A percentile compares a stretch with the other conserved stretches of the same genome.
These are phyloP conservation scores for Leptodactylus fuscus DNA, from an alignment of 2,113 vertebrate genomes.

Conservation along the genomic window DNA sequence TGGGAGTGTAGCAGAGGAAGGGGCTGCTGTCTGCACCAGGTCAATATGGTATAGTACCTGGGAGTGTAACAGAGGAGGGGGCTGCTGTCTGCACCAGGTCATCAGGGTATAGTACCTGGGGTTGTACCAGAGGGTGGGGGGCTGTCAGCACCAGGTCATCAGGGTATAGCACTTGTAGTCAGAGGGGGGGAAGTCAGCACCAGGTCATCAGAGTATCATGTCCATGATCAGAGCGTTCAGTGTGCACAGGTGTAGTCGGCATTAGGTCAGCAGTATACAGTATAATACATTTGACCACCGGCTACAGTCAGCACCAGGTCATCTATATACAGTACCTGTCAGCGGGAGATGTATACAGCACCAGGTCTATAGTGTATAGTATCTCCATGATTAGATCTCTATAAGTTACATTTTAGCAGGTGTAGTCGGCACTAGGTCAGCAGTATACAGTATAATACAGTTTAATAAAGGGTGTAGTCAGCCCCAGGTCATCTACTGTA, in stretches of 20 bases:
- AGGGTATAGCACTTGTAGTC: background rate
- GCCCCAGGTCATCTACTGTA: background rate
- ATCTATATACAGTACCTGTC: background rate
- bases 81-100: background rate
- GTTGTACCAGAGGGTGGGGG: background rate
- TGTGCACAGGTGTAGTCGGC: too few species aligned
- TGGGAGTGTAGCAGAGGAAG: background rate
- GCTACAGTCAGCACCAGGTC: background rate
- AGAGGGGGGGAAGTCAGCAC: background rate
- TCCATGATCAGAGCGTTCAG: background rate
- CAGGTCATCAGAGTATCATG: background rate
- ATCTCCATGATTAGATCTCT: background rate
- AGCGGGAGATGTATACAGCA: background rate
- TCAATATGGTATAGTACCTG: background rate
- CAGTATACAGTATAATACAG: background rate
- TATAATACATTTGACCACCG: background rate
- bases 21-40: background rate
- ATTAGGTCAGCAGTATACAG: background rate
- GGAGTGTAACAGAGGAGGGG: background rate
- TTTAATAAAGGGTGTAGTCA: background rate
- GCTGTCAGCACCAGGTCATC: slow-evolving; percentile 27
- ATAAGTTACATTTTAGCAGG: too few species aligned
- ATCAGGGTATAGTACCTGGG: background rate
- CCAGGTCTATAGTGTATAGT: background rate
- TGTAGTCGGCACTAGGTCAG: background rate